Evolutionary conservation across 2,888 invertebrate genomes (phyloP).

Genomic region (Macrosiphum euphorbiae): DNA sequence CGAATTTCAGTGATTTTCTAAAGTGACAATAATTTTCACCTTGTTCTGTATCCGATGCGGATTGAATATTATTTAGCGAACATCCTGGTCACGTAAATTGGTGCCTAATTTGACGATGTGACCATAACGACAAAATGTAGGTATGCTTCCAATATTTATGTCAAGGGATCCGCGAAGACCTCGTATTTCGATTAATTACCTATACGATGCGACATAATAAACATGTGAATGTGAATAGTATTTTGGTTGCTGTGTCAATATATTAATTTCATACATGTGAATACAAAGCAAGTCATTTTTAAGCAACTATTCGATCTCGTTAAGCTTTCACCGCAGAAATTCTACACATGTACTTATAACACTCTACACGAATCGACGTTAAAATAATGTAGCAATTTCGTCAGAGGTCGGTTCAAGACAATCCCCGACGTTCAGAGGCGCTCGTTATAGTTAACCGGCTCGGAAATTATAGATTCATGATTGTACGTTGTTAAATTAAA

Average conservation of each 20-base stretch:
- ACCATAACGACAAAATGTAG: background rate
- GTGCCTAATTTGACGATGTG: background rate
- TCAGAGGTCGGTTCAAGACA: background rate
- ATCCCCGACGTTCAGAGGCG: background rate
- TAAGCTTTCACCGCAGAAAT: constrained; percentile 46
- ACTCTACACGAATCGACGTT: background rate
- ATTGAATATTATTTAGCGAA: background rate
- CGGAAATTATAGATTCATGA: constrained; percentile 24
- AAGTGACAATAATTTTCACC: constrained; percentile 52
- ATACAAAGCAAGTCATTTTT: constrained; percentile 11
- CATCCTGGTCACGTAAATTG: constrained; percentile 48
- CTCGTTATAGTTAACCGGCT: constrained; percentile 15
- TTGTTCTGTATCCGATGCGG: constrained; percentile 42
- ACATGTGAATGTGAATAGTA: background rate
- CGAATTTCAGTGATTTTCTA: constrained; percentile 47
- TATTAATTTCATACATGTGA: background rate
- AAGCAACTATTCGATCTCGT: constrained; percentile 6
- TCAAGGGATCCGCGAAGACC: background rate
- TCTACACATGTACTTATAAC: background rate
- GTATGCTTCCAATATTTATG: background rate
- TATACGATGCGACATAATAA: background rate
- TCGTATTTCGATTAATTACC: background rate
- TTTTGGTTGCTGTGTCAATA: background rate
- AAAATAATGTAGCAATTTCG: background rate
- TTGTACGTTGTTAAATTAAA: constrained; percentile 9